Base-by-base conservation (phyloP, 2,888 invertebrate species). In the Belgica antarctica region DNA sequence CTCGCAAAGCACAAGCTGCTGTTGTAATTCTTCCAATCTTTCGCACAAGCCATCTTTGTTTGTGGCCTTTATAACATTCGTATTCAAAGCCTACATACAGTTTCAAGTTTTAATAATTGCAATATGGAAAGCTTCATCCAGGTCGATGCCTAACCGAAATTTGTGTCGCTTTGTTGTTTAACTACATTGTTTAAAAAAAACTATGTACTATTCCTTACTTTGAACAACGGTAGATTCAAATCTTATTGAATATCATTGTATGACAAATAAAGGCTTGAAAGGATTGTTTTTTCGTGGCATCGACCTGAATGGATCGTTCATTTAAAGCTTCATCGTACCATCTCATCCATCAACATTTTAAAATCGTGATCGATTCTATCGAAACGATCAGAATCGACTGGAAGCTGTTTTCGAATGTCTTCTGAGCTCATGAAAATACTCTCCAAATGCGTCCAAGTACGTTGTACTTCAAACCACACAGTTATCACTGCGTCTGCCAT, bases 341-440 rank as follows among this genome's bases (percentile, higher is more conserved):
- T 81, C 75, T 80, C 81, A 70, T 76, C 74, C 80, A 81, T 81
- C 22, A 80, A 74, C 71, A 89, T 88, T 80, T 94, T 95, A 78
- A 97, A 97, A 76, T 94, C 92, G 10, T 84, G 82, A 78, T 97
- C 96, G 74, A 96, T 93, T 74, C 86, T 86, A 80, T 95, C 93
- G 80, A 97, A 97, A 77, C 96, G 84, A 69, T 89, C 88, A 0
- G 96, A 94, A 81, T 97, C 97, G 73, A 93, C 90, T 1, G 97
- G 96, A 69, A 97, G 81, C 78, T 97, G 96, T 76, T 90, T 91
- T 71, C 96, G 85, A 74, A 97, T 97, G 79, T 97, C 97, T 79
- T 97, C 96, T 0, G 96, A 96, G 73, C 95, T 96, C 88, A 96
- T 96, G 78, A 97, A 97, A 77, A 97, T 97, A 75, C 95, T 95